Conservation (phyloP, 2,888 invertebrate genomes). For the Thymelicus acteon region DNA sequence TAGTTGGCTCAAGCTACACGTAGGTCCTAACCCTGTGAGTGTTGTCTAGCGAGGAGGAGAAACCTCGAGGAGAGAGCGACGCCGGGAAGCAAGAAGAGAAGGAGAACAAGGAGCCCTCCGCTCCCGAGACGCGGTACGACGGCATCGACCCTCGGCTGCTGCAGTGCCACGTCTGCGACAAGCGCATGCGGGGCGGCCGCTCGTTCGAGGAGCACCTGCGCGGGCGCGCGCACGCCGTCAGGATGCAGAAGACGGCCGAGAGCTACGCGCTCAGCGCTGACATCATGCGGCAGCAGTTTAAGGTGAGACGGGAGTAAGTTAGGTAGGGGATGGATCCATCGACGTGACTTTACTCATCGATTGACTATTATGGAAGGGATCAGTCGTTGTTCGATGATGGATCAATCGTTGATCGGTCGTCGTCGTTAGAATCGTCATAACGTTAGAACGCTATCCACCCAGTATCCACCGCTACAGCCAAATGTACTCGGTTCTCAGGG, state of each 20-base stretch:
- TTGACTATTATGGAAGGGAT: too few species aligned
- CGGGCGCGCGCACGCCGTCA: constrained; percentile 90
- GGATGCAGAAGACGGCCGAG: constrained; percentile 91
- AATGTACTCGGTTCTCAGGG: too few species aligned
- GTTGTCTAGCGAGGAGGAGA: constrained; percentile 54
- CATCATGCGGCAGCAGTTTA: constrained; percentile 92
- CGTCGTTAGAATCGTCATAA: too few species aligned
- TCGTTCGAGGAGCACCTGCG: constrained; percentile 92
- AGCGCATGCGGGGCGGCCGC: constrained; percentile 91
- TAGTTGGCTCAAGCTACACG: neutral
- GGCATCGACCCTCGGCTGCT: constrained; percentile 87
- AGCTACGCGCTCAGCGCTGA: constrained; percentile 90
- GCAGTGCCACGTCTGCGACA: constrained; percentile 94
- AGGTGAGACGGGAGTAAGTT: too few species aligned
- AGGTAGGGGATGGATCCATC: neutral
- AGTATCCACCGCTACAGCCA: too few species aligned
- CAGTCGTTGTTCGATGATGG: too few species aligned
- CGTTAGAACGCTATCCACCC: too few species aligned
- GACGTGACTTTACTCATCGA: too few species aligned
- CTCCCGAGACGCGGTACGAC: constrained; percentile 85
- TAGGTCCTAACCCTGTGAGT: constrained; percentile 9
- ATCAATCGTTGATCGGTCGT: too few species aligned
- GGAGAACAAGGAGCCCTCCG: constrained; percentile 79
- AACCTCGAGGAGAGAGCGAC: constrained; percentile 46
- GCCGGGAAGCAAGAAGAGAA: constrained; percentile 58